These are phyloP conservation scores for Micronycteris hirsuta DNA, from an alignment of 2,113 vertebrate species.

Conservation along the genomic window DNA sequence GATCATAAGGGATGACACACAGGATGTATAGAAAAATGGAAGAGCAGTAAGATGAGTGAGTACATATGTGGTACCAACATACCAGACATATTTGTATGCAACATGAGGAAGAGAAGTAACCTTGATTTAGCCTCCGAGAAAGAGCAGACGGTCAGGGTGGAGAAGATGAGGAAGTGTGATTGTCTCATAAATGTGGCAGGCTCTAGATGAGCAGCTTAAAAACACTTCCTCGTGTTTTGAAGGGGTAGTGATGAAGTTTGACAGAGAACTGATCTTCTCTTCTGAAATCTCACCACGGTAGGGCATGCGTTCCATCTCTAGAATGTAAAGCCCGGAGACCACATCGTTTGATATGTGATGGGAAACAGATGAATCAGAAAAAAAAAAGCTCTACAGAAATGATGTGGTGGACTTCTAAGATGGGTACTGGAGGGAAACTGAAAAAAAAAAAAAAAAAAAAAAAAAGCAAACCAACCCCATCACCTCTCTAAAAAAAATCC, in stretches of 20 bases:
- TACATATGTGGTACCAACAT: not conserved
- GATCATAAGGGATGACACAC: not conserved
- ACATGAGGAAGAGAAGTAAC: not conserved
- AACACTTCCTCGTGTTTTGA: not conserved
- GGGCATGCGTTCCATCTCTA: not conserved
- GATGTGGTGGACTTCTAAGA: not conserved
- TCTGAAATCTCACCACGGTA: not conserved
- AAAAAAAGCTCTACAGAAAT: not conserved
- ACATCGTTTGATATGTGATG: not conserved
- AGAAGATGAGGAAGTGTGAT: not conserved
- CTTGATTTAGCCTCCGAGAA: not conserved
- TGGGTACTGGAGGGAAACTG: not conserved
- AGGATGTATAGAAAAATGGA: not conserved
- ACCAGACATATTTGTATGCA: not conserved
- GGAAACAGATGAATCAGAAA: not conserved
- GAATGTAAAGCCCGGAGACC: not conserved
- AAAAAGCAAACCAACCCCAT: not conserved
- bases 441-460: too few relatives aligned
- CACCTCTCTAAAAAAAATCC: too few relatives aligned
- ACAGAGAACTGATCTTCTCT: not conserved
- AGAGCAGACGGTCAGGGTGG: not conserved
- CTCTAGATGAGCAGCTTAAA: not conserved
- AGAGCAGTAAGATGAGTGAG: not conserved
- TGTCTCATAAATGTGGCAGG: not conserved
- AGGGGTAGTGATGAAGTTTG: not conserved